Evolutionary conservation across 2,888 invertebrate species (phyloP), one percentile per base, ranked within the genome.

Genomic region (Pollenia amentaria): DNA sequence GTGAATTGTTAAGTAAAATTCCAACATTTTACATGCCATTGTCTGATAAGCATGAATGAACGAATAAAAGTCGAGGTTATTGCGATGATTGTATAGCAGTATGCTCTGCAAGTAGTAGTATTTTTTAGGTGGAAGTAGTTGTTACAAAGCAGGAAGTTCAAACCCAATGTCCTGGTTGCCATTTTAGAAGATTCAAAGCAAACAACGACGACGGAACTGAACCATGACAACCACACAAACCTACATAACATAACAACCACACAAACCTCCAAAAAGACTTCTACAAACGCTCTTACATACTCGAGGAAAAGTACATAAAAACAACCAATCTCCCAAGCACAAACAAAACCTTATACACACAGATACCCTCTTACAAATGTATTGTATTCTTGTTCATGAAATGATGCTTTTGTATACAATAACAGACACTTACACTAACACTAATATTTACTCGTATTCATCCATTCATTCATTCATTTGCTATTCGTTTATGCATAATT

Each of bases 401-500:
- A 67, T 38, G 65, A 67, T 46, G 77, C 55, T 16, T n/a, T 48
- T 51, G 21, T n/a, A 48, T 0, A 75, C 51, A 65, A 29, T 29
- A 29, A 29, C 16, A 18, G 16, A 46, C 72, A 72, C 42, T 65
- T 14, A 42, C 2, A 8, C 18, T 11, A 10, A 9, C 42, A 57
- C 3, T 3, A 1, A 29, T 16, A 6, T 40, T 60, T 16, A 21
- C 8, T 46, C 11, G n/a, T n/a, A 6, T 72, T 16, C 70, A 44
- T 64, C 42, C 18, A 18, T 51, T 42, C 40, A 70, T 69, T 51
- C 29, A 62, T 72, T 44, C 55, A 65, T 67, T 80, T 72, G 14
- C 51, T 76, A 51, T 77, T 78, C 77, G 53, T 75, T 88, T 87
- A 88, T 88, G 85, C 88, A 88, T 88, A 88, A 88, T 88, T 88